Percentiles rank a stretch among this genome's conserved stretches.
Evolutionary conservation across 2,888 invertebrate genomes (phyloP).

Genomic region (Pheosia gnoma): DNA sequence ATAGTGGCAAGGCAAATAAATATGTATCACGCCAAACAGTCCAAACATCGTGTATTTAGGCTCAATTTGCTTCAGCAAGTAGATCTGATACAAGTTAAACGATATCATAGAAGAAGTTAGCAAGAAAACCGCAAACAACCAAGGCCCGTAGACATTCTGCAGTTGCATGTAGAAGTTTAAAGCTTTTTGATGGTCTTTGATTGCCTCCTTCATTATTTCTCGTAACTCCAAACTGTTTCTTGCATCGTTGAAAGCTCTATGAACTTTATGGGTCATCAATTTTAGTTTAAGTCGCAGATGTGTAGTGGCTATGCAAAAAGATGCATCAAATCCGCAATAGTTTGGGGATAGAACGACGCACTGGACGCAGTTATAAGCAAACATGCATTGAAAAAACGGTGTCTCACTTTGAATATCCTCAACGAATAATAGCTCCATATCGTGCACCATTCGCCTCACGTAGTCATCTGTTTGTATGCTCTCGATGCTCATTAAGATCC

Average conservation of each 20-base stretch:
- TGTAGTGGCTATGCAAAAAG: constrained; percentile 65
- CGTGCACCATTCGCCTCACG: constrained; percentile 60
- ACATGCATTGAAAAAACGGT: constrained; percentile 64
- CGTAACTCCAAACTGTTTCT: constrained; percentile 44
- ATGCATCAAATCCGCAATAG: constrained; percentile 65
- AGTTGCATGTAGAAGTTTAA: constrained; percentile 52
- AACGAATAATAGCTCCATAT: constrained; percentile 59
- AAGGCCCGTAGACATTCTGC: constrained; percentile 61
- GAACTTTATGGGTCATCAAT: constrained; percentile 52
- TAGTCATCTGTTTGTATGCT: constrained; percentile 53
- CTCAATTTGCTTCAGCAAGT: constrained; percentile 51
- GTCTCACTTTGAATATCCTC: constrained; percentile 62
- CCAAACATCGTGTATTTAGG: constrained; percentile 59
- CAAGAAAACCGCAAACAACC: constrained; percentile 61
- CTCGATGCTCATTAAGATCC: constrained; percentile 51
- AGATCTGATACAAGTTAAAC: constrained; percentile 62
- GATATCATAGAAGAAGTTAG: constrained; percentile 60
- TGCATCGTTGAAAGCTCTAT: constrained; percentile 50
- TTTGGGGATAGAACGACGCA: constrained; percentile 54
- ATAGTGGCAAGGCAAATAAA: constrained; percentile 57
- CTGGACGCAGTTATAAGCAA: constrained; percentile 56
- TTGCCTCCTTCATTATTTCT: constrained; percentile 46
- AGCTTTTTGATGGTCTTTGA: constrained; percentile 62
- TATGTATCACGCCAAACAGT: constrained; percentile 39
- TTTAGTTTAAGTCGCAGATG: constrained; percentile 65